phyloP scores from a whole-genome alignment of 2,888 invertebrate genomes.

The Tenthredo notha region DNA sequence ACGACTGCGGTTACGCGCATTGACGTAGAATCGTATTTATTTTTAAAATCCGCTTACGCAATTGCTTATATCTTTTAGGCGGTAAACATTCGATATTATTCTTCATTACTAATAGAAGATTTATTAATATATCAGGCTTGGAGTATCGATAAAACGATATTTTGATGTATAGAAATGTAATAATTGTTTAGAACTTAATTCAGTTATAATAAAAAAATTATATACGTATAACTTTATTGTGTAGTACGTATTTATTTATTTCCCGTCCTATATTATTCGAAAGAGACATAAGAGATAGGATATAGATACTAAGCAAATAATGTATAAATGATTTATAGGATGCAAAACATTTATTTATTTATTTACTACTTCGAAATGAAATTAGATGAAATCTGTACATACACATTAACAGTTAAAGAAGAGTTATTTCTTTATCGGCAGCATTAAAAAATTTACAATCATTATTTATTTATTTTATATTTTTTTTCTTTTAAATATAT shows the following conservation, averaged over 20 bases:
- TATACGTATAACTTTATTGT: not conserved
- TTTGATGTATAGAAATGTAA: not conserved
- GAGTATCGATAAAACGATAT: not conserved
- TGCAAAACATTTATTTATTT: conserved; percentile 74
- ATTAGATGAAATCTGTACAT: conserved; percentile 67
- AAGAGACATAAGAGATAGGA: not conserved
- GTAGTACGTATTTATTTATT: not conserved
- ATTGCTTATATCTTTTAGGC: not conserved
- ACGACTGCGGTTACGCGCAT: not conserved
- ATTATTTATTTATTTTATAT: not conserved
- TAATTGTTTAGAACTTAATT: not conserved
- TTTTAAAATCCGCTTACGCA: conserved; percentile 29
- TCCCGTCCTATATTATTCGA: not conserved
- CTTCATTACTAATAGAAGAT: not conserved
- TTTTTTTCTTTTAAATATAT: not conserved
- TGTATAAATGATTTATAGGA: conserved; percentile 60
- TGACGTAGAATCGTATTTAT: conserved; percentile 26
- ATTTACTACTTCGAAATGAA: conserved; percentile 64
- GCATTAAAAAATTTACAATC: conserved; percentile 56
- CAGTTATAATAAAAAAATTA: too few species aligned
- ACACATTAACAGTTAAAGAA: conserved; percentile 64
- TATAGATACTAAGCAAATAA: not conserved
- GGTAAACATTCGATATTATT: conserved; percentile 6
- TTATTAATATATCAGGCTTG: not conserved
- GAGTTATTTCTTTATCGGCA: conserved; percentile 60